Percentiles rank a stretch among this genome's conserved stretches.
Evolutionary conservation across 2,888 invertebrate species (phyloP).

Genomic region (Gnatocerus cornutus): DNA sequence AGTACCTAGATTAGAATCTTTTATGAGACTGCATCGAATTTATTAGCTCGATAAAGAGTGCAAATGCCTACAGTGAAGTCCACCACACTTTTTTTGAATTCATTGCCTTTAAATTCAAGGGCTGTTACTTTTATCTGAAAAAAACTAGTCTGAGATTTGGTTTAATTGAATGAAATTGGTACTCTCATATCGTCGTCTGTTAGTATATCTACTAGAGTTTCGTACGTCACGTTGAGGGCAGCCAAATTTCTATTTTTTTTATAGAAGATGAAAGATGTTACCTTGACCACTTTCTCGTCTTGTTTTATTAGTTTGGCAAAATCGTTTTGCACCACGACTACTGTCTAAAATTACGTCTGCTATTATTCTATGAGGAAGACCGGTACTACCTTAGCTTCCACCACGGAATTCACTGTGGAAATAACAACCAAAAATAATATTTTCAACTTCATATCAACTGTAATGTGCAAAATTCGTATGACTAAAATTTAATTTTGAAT

Average conservation of each 20-base stretch:
- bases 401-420: no score
- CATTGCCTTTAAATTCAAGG: constrained; percentile 29
- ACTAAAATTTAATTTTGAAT: constrained; percentile 3
- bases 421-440: no score
- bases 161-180: constrained; percentile 1
- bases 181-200: constrained; percentile 32
- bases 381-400: no score
- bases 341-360: constrained; percentile 30
- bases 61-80: constrained; percentile 40
- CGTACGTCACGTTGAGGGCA: constrained; percentile 32
- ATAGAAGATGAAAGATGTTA: constrained; percentile 28
- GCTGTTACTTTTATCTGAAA: constrained; percentile 31
- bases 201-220: constrained; percentile 14
- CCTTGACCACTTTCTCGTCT: constrained; percentile 13
- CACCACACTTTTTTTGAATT: constrained; percentile 36
- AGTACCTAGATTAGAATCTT: constrained; percentile 28
- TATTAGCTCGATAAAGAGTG: constrained; percentile 27
- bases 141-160: background rate
- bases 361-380: no score
- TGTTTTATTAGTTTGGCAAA: constrained; percentile 26
- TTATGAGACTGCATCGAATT: constrained; percentile 27
- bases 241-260: constrained; percentile 28
- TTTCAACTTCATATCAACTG: no score
- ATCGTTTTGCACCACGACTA: constrained; percentile 19
- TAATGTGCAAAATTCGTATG: background rate